Percentiles rank a stretch among this genome's conserved stretches.
Conservation (phyloP, 2,888 invertebrate genomes). For the Trissolcus brochymenae region DNA sequence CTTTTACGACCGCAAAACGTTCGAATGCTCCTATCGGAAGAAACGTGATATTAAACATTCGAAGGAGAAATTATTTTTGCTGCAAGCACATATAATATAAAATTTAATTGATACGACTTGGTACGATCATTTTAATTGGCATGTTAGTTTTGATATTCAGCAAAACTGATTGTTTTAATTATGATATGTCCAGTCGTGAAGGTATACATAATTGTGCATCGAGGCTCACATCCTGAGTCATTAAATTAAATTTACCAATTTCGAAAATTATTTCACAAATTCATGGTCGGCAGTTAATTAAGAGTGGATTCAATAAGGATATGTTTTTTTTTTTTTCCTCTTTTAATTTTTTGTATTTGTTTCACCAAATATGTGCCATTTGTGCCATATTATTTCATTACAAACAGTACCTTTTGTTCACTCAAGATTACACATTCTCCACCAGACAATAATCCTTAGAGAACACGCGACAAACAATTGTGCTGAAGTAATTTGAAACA, state of each 20-base stretch:
- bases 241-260: too few relatives aligned
- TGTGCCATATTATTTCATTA: not conserved
- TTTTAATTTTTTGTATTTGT: not conserved
- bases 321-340: not conserved
- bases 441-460: slow-evolving; percentile 9
- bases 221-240: too few relatives aligned
- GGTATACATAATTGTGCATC: too few relatives aligned
- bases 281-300: not conserved
- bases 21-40: slow-evolving; percentile 62
- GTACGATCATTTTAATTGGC: slow-evolving; percentile 28
- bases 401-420: not conserved
- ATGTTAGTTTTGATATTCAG: slow-evolving; percentile 1
- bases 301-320: too few relatives aligned
- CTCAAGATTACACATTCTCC: slow-evolving; percentile 6
- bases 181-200: too few relatives aligned
- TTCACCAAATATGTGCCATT: not conserved
- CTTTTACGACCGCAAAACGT: slow-evolving; percentile 70
- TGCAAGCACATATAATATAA: slow-evolving; percentile 37
- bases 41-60: slow-evolving; percentile 54
- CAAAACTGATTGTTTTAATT: not conserved
- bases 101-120: slow-evolving; percentile 18
- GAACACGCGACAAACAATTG: slow-evolving; percentile 7
- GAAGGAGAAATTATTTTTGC: slow-evolving; percentile 46
- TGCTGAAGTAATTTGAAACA: slow-evolving; percentile 21
- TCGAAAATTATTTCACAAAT: not conserved